Conservation (phyloP, 2,888 invertebrate genomes). For the Drosophila neoperkinsi region DNA sequence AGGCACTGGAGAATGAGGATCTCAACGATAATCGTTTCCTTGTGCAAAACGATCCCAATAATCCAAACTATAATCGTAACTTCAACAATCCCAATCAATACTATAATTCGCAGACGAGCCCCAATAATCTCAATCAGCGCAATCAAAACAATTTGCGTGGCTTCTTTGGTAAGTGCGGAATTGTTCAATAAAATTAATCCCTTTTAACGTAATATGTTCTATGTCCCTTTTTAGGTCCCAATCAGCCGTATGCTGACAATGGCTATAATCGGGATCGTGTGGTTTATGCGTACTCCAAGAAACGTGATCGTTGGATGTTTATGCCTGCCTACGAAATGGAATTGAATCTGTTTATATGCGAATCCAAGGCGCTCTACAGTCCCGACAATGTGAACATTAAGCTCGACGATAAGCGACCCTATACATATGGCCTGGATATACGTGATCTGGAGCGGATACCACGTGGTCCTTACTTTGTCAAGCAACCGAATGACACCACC, state of each 20-base stretch:
- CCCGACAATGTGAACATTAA: conserved; percentile 90
- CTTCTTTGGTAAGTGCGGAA: conserved; percentile 67
- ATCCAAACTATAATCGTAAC: conserved; percentile 71
- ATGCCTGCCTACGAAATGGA: conserved; percentile 92
- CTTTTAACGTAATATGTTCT: background rate
- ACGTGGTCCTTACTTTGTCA: conserved; percentile 94
- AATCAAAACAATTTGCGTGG: conserved; percentile 80
- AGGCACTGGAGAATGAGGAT: conserved; percentile 85
- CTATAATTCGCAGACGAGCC: conserved; percentile 70
- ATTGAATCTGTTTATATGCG: conserved; percentile 93
- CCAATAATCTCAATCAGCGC: conserved; percentile 61
- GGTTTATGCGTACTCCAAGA: conserved; percentile 91
- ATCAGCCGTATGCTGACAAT: conserved; percentile 72
- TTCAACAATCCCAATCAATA: conserved; percentile 75
- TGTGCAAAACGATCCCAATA: conserved; percentile 73
- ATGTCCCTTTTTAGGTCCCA: conserved; percentile 52
- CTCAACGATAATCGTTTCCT: conserved; percentile 84
- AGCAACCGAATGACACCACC: conserved; percentile 93
- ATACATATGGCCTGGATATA: conserved; percentile 94
- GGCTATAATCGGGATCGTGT: conserved; percentile 89
- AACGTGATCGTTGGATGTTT: conserved; percentile 93
- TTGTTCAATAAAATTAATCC: background rate
- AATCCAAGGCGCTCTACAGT: conserved; percentile 85
- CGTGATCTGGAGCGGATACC: conserved; percentile 93
- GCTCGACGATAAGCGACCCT: conserved; percentile 91